These are phyloP conservation scores for Patiria miniata DNA, from an alignment of 35 echinoderm and acorn worm genomes.

Conservation along the genomic window DNA sequence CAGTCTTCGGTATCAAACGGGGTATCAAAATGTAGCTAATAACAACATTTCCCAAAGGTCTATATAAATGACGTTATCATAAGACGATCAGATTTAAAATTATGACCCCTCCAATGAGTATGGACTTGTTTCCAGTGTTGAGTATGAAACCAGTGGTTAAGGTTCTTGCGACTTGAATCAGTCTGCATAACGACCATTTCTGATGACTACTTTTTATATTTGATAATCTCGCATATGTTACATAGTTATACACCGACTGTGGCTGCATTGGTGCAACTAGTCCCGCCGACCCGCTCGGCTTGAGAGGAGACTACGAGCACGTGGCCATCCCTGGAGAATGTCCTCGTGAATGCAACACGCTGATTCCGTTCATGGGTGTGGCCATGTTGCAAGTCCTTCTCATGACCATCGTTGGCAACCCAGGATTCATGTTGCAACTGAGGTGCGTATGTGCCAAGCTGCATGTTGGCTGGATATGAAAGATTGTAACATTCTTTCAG, in stretches of 20 bases:
- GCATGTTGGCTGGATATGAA: too few species aligned
- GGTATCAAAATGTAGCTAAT: too few species aligned
- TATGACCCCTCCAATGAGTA: too few species aligned
- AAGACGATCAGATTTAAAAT: too few species aligned
- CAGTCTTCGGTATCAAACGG: too few species aligned
- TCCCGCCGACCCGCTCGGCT: neutral
- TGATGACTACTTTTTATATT: neutral
- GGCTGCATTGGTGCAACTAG: constrained; percentile 22
- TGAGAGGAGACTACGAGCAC: neutral
- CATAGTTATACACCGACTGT: constrained; percentile 36
- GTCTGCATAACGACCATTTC: neutral
- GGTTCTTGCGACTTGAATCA: too few species aligned
- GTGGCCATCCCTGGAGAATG: constrained; percentile 32
- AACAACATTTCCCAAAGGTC: too few species aligned
- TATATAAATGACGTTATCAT: too few species aligned
- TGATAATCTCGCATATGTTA: neutral
- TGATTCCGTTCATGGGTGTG: constrained; percentile 36
- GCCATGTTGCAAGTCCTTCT: constrained; percentile 17
- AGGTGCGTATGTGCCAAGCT: too few species aligned
- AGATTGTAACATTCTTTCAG: too few species aligned
- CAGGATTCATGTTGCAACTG: constrained; percentile 49
- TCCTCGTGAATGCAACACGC: constrained; percentile 17
- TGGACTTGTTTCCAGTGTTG: too few species aligned
- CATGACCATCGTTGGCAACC: constrained; percentile 25
- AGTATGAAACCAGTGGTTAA: too few species aligned